phyloP scores from a whole-genome alignment of 2,797 vertebrate species.

The Astyanax mexicanus region DNA sequence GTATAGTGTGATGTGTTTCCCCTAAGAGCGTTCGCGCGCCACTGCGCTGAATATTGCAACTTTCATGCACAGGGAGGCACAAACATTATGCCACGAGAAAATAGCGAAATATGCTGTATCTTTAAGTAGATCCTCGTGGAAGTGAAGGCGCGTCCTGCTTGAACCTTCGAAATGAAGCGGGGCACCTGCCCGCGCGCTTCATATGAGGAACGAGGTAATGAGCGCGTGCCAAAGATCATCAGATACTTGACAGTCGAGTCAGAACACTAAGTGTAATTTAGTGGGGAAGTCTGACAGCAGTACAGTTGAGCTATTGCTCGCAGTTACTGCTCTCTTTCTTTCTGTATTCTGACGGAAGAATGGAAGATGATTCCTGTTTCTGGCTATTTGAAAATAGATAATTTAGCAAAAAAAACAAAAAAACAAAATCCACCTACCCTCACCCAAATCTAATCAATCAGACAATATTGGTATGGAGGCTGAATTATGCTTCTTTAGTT shows the following conservation, averaged over 20 bases:
- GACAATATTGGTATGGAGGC: too few relatives aligned
- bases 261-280: slow-evolving; percentile 14
- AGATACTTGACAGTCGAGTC: slow-evolving; percentile 23
- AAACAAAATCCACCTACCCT: too few relatives aligned
- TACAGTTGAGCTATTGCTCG: background rate
- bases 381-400: too few relatives aligned
- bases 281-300: background rate
- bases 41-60: slow-evolving; percentile 3
- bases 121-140: background rate
- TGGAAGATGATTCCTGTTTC: too few relatives aligned
- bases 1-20: background rate
- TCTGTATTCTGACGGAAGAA: background rate
- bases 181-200: background rate
- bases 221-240: background rate
- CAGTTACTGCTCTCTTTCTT: background rate
- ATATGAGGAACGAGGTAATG: background rate
- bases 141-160: background rate
- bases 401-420: too few relatives aligned
- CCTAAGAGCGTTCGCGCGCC: background rate
- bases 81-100: background rate
- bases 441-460: too few relatives aligned
- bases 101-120: background rate
- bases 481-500: too few relatives aligned
- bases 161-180: background rate
- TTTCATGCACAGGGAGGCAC: slow-evolving; percentile 3